Conservation (phyloP, 2,888 invertebrate species). For the Drosophila testacea region DNA sequence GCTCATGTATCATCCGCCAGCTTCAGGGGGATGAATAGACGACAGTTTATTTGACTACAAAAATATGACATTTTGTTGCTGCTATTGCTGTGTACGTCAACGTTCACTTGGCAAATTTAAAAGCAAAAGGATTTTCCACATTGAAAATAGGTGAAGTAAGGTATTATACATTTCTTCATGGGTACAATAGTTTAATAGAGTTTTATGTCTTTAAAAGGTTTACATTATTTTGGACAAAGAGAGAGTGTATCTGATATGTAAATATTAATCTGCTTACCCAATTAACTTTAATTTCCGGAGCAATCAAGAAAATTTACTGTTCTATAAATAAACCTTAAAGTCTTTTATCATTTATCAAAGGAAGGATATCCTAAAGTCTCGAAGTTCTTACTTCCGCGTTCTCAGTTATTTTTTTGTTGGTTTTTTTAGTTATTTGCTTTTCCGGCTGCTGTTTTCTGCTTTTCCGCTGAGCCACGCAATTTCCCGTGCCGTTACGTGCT, state of each 20-base stretch:
- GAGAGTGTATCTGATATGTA: no score
- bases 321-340: no score
- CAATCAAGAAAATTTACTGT: no score
- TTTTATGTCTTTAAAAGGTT: no score
- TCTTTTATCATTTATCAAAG: no score
- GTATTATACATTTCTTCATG: neutral
- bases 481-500: constrained; percentile 65
- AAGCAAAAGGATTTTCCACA: constrained; percentile 27
- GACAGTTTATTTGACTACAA: constrained; percentile 60
- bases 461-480: constrained; percentile 64
- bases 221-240: no score
- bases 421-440: constrained; percentile 26
- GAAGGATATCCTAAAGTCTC: neutral
- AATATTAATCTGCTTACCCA: no score
- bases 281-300: no score
- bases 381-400: neutral
- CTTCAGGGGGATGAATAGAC: constrained; percentile 30
- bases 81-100: constrained; percentile 8
- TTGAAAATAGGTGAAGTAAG: no score
- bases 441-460: constrained; percentile 23
- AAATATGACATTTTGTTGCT: constrained; percentile 43
- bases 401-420: neutral
- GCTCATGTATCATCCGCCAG: constrained; percentile 71
- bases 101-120: constrained; percentile 34
- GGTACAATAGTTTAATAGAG: no score